phyloP scores from a whole-genome alignment of 2,113 vertebrate genomes.

The Boulengeromyrus knoepffleri region DNA sequence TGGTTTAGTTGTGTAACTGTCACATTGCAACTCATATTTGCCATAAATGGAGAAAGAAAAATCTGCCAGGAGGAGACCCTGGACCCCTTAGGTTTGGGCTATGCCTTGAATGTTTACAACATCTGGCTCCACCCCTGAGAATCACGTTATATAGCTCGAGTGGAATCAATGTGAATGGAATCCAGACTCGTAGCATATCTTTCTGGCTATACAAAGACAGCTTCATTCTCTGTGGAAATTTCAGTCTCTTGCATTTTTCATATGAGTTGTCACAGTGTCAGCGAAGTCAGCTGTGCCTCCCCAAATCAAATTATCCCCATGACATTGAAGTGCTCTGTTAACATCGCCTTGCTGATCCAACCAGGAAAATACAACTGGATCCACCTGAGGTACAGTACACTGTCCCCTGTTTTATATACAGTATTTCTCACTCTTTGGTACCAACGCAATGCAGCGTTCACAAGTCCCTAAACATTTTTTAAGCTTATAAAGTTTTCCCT shows the following conservation, averaged over 20 bases:
- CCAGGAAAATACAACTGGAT: slow-evolving; percentile 16
- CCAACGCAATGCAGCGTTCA: slow-evolving; percentile 26
- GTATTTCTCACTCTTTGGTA: slow-evolving; percentile 18
- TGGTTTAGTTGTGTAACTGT: too few species aligned
- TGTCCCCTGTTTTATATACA: not conserved
- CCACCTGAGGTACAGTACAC: not conserved
- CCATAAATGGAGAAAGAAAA: too few species aligned
- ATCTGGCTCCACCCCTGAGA: not conserved
- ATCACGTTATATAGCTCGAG: not conserved
- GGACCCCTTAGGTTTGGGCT: too few species aligned
- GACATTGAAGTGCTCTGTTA: not conserved
- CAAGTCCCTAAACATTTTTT: slow-evolving; percentile 29
- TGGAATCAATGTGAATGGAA: not conserved
- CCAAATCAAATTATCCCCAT: slow-evolving; percentile 18
- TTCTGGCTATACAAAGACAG: slow-evolving; percentile 2
- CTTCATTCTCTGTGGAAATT: not conserved
- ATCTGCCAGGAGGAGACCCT: too few species aligned
- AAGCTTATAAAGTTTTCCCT: not conserved
- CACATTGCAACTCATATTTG: too few species aligned
- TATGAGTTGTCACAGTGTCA: slow-evolving; percentile 1
- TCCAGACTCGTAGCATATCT: not conserved
- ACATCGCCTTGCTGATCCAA: slow-evolving; percentile 5
- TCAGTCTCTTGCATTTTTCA: not conserved
- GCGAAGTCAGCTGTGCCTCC: slow-evolving; percentile 3
- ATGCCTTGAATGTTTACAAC: too few species aligned